Percentiles rank a stretch among this genome's conserved stretches.
These are phyloP conservation scores for Nasonia oneida DNA, from an alignment of 2,888 invertebrate species.

Conservation along the genomic window DNA sequence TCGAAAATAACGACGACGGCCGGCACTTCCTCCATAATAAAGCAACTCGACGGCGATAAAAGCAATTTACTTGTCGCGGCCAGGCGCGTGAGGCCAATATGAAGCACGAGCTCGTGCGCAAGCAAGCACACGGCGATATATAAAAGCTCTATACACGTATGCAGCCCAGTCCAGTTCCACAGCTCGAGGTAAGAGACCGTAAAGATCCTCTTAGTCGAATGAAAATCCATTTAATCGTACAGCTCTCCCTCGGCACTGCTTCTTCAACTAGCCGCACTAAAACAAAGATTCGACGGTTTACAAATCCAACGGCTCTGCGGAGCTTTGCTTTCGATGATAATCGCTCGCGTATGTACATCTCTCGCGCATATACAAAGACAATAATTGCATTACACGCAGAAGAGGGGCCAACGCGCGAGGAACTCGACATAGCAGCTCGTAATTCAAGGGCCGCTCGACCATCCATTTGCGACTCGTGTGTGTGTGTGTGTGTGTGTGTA, in stretches of 20 bases:
- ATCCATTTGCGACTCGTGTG: slow-evolving; percentile 70
- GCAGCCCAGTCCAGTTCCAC: not conserved
- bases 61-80: slow-evolving; percentile 35
- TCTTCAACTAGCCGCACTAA: too few species aligned
- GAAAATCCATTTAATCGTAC: slow-evolving; percentile 74
- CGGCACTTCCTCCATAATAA: slow-evolving; percentile 2
- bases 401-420: slow-evolving; percentile 17
- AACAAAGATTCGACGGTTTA: not conserved
- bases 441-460: slow-evolving; percentile 73
- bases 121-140: not conserved
- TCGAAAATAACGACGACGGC: not conserved
- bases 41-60: slow-evolving; percentile 32
- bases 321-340: too few species aligned
- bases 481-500: not conserved
- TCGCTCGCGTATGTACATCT: slow-evolving; percentile 8
- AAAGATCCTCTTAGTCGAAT: slow-evolving; percentile 68
- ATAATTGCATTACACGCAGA: slow-evolving; percentile 70
- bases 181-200: slow-evolving; percentile 49
- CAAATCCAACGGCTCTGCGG: not conserved
- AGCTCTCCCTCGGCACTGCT: not conserved
- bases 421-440: slow-evolving; percentile 65
- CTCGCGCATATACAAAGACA: slow-evolving; percentile 59
- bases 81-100: not conserved
- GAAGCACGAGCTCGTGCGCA: not conserved
- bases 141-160: not conserved